Base-by-base conservation (phyloP, 2,797 vertebrate genomes). In the Xiphorhynchus erythropygius region DNA sequence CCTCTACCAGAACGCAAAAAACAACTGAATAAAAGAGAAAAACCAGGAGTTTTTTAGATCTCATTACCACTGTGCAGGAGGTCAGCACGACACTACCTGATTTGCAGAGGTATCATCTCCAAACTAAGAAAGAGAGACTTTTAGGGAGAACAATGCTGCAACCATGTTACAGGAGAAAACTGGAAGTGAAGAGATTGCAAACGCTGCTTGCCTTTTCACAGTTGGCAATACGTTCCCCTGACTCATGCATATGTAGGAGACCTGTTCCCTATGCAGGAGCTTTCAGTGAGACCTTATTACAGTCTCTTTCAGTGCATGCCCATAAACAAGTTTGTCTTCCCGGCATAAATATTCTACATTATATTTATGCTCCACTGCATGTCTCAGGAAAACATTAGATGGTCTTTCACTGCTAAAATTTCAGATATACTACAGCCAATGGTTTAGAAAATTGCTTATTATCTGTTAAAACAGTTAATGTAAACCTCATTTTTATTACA, bases 1-100 rank as follows among this genome's bases (percentile, higher is more conserved):
- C 6, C n/a, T 18, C n/a, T 50, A 37, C 10, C 14, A 30, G 33
- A 80, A 71, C 0, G 1, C 13, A 47, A 79, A 83, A 67, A 19
- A 4, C 14, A 78, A 75, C 47, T 15, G 11, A 71, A 68, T 42
- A 32, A 64, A 84, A 68, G 73, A 70, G 9, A 71, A 56, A 47
- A 93, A 22, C 0, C 2, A 5, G 2, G 0, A 0, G 0, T 15
- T 13, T 9, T 84, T 65, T 21, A 52, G 12, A 44, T 62, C 25
- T 68, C 37, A 27, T 56, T 75, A 52, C 16, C 37, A 25, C 15
- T 27, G 3, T 24, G 24, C 57, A 57, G n/a, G n/a, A 75, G 30
- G 50, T 49, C 53, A 78, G 23, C 27, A 59, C 13, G 35, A 71
- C 82, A 46, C 3, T 18, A 60, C 62, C 84, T 76, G 30, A 19